A percentile compares a stretch with the other conserved stretches of the same genome.
Evolutionary conservation across 2,888 invertebrate genomes (phyloP).

Genomic region (Drosophila niveifrons): DNA sequence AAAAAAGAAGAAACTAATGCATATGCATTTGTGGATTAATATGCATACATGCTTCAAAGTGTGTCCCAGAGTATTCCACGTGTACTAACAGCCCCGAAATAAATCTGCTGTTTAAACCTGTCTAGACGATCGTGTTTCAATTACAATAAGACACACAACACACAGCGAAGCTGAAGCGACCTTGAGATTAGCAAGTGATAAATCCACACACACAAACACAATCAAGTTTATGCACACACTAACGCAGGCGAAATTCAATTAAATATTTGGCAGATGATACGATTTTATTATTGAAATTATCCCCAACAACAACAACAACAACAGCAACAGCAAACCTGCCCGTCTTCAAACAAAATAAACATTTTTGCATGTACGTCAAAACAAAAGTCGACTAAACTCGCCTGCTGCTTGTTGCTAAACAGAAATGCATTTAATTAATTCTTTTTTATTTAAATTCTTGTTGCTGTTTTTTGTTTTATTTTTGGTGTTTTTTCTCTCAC

Average conservation of each 20-base stretch:
- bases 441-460: slow-evolving; percentile 19
- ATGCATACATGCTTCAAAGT: not conserved
- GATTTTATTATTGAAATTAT: slow-evolving; percentile 51
- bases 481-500: slow-evolving; percentile 11
- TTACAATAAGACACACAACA: slow-evolving; percentile 29
- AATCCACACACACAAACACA: slow-evolving; percentile 43
- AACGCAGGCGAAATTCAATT: slow-evolving; percentile 16
- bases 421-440: slow-evolving; percentile 62
- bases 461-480: slow-evolving; percentile 5
- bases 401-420: slow-evolving; percentile 45
- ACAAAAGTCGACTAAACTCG: slow-evolving; percentile 31
- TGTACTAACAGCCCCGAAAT: slow-evolving; percentile 24
- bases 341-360: slow-evolving; percentile 39
- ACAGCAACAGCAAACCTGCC: slow-evolving; percentile 24
- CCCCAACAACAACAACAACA: no score
- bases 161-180: slow-evolving; percentile 42
- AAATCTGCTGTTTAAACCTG: slow-evolving; percentile 39
- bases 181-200: slow-evolving; percentile 73
- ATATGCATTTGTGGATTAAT: not conserved
- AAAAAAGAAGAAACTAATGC: not conserved
- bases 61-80: slow-evolving; percentile 4
- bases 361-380: slow-evolving; percentile 15
- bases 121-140: slow-evolving; percentile 43
- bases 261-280: slow-evolving; percentile 52
- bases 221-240: slow-evolving; percentile 22